Conservation (phyloP, 2,888 invertebrate species). For the Desoria tigrina region DNA sequence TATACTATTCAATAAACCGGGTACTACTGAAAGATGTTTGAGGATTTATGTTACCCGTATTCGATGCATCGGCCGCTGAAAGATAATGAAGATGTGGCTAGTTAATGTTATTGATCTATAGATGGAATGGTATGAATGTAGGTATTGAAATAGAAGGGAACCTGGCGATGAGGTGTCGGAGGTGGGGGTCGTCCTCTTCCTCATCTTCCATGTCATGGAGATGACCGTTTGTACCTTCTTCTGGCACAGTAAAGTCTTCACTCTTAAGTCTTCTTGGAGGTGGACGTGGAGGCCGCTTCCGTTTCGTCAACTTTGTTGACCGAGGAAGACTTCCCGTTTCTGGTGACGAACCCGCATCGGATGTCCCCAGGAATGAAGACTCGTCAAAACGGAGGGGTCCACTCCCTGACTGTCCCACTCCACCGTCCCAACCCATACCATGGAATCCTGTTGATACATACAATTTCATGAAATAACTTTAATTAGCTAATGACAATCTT, state of each 20-base stretch:
- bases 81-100: background rate
- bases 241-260: conserved; percentile 51
- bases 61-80: conserved; percentile 53
- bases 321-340: conserved; percentile 52
- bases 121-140: background rate
- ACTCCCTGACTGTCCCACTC: conserved; percentile 50
- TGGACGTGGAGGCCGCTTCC: conserved; percentile 53
- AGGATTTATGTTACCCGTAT: conserved; percentile 37
- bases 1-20: no score
- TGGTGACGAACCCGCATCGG: conserved; percentile 53
- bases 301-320: conserved; percentile 52
- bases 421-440: conserved; percentile 46
- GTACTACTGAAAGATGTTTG: no score
- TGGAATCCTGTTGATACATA: conserved; percentile 52
- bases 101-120: background rate
- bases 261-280: conserved; percentile 52
- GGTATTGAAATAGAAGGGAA: conserved; percentile 17
- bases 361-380: conserved; percentile 53
- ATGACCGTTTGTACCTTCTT: no score
- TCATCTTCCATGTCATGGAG: conserved; percentile 24
- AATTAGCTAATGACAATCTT: background rate
- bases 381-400: conserved; percentile 52
- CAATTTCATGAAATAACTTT: background rate
- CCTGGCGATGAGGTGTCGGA: conserved; percentile 53
- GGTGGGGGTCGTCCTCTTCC: conserved; percentile 51